These are phyloP conservation scores for Nudaria mundana DNA, from an alignment of 2,888 invertebrate genomes.

Conservation along the genomic window DNA sequence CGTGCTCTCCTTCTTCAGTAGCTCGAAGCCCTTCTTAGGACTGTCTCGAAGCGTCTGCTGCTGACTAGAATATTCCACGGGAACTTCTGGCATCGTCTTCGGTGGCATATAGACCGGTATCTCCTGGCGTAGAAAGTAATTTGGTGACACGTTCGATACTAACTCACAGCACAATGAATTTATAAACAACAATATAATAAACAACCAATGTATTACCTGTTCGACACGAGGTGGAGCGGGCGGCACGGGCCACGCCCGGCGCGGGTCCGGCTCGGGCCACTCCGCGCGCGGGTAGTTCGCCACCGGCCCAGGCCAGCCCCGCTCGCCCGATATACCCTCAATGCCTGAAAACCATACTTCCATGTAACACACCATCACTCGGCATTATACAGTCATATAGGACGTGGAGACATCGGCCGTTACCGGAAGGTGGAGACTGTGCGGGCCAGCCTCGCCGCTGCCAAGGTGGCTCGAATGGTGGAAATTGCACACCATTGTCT, in stretches of 20 bases:
- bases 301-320: slow-evolving; percentile 26
- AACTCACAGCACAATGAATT: no score
- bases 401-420: no score
- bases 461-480: slow-evolving; percentile 49
- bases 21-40: slow-evolving; percentile 63
- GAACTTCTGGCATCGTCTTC: slow-evolving; percentile 66
- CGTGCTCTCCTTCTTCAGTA: slow-evolving; percentile 28
- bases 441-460: slow-evolving; percentile 45
- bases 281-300: slow-evolving; percentile 37
- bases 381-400: no score
- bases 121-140: slow-evolving; percentile 43
- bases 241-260: slow-evolving; percentile 67
- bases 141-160: no score
- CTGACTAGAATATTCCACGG: slow-evolving; percentile 51
- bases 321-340: slow-evolving; percentile 30
- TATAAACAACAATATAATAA: no score
- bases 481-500: slow-evolving; percentile 39
- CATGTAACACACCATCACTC: background rate
- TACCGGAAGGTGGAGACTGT: slow-evolving; percentile 33
- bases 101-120: slow-evolving; percentile 50
- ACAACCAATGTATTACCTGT: slow-evolving; percentile 34
- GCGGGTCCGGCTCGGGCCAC: slow-evolving; percentile 53
- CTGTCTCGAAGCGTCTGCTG: slow-evolving; percentile 60
- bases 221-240: slow-evolving; percentile 39
- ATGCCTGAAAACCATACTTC: slow-evolving; percentile 22